These are phyloP conservation scores for Drosophila nigrodunni DNA, from an alignment of 1,140 invertebrate species.

Conservation along the genomic window DNA sequence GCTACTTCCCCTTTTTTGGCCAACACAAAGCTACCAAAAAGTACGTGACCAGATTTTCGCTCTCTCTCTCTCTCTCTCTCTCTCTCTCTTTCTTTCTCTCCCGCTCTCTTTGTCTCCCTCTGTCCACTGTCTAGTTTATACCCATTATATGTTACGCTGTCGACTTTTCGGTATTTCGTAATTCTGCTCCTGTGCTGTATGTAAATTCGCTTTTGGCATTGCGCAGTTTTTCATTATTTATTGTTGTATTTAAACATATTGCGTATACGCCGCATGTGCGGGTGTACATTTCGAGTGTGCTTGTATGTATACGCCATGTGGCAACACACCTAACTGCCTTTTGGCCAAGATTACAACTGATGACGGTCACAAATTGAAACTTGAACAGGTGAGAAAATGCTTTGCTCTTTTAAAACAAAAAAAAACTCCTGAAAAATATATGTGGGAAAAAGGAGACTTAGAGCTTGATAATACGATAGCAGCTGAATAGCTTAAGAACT, in stretches of 20 bases:
- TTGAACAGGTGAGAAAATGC: conserved; percentile 32
- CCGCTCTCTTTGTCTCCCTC: background rate
- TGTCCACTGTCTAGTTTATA: background rate
- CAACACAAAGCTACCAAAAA: conserved; percentile 35
- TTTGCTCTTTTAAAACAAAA: background rate
- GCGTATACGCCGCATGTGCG: conserved; percentile 59
- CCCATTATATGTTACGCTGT: conserved; percentile 50
- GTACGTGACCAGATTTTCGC: conserved; percentile 48
- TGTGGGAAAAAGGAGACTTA: too few relatives aligned
- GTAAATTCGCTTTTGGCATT: conserved; percentile 69
- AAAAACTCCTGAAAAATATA: too few relatives aligned
- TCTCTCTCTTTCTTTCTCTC: background rate
- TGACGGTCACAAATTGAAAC: conserved; percentile 43
- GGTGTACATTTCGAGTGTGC: conserved; percentile 1
- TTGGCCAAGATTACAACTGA: conserved; percentile 38
- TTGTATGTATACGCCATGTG: conserved; percentile 21
- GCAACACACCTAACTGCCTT: conserved; percentile 25
- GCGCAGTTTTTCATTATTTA: conserved; percentile 73
- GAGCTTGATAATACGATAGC: too few relatives aligned
- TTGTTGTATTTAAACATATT: conserved; percentile 80
- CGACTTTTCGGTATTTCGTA: conserved; percentile 28
- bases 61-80: background rate
- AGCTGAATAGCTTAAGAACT: too few relatives aligned
- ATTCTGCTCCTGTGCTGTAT: conserved; percentile 46
- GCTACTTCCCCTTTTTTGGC: background rate